Evolutionary conservation across 2,797 vertebrate genomes (phyloP), one percentile per base, ranked within the genome.

Genomic region (Acipenser oxyrinchus): DNA sequence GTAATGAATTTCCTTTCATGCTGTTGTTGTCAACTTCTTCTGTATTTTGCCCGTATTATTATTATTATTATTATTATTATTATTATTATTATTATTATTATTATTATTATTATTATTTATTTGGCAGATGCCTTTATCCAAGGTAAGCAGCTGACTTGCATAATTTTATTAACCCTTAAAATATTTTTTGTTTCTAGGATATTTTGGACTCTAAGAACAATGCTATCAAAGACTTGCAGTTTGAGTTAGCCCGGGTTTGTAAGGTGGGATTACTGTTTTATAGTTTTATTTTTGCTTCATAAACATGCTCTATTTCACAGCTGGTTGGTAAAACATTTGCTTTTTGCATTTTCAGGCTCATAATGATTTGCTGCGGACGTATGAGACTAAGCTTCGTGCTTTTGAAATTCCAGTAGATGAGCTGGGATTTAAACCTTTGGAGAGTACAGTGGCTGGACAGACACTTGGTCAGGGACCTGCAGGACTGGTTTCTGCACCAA

Each of bases 221-320:
- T 12, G 73, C 90, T 50, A 94, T 96, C 74, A 88, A 87, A 78
- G 87, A 89, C 66, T 72, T 96, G 18, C 84, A 93, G 79, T 81
- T 86, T 18, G 89, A 94, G 79, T 84, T 90, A 74, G 90, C 90
- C 71, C 82, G 82, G 4, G 88, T 86, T 63, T 91, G 87, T 76
- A 93, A 93, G 94, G 94, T 97, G 70, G 75, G 51, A 69, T 72
- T 61, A 1, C 0, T 61, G 23, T 37, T 37, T 37, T 37, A 37
- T 37, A 2, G 23, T 37, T 37, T 37, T 37, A 37, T 37, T 37
- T 37, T 37, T 37, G 23, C 23, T 4, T 37, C 10, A 6, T 15
- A 55, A 15, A 8, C 12, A 37, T 51, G 8, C 6, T 51, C 18
- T 68, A 15, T 51, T 53, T 63, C 13, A 55, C 10, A 49, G 3